Evolutionary conservation across 2,113 vertebrate species (phyloP), one percentile per base, ranked within the genome.

Genomic region (Tursiops truncatus): DNA sequence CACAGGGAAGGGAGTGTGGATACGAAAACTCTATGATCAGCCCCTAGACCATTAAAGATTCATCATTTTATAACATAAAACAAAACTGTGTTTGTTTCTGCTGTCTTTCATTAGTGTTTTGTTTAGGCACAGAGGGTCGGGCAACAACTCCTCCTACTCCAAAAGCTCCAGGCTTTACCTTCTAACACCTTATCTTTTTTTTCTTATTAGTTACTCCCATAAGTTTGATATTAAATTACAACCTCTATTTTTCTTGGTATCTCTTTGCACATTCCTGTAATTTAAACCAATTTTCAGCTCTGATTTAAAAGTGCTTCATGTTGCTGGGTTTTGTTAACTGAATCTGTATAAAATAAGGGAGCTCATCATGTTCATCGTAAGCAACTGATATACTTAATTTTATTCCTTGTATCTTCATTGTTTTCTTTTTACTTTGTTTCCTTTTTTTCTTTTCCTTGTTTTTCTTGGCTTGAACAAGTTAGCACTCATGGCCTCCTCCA

Each of bases 221-320:
- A 87, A 91, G 17, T 63, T 92, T 31, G 18, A 60, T 77, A 47
- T 65, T 77, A 88, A 44, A 83, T 47, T 76, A 91, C 20, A 83
- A 65, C 2, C 62, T 83, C 71, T 91, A 50, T 63, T 97, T 94
- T 83, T 96, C 28, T 94, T 91, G 36, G n/a, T 77, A 77, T 82
- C 60, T 81, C 36, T 91, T 47, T 84, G 41, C 53, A 89, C 44
- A 79, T 89, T 95, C 70, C 63, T 77, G 5, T 76, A 95, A 81
- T 71, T 94, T 76, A 97, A 82, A 53, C 33, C 44, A 94, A 74
- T 89, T 50, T 83, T 89, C 28, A 73, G 60, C 33, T 82, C 77
- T 92, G 71, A 67, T 33, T 85, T 80, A 36, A 89, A 89, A 94
- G 65, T 80, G 21, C 76, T 86, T 89, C 5, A 0, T 58, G 20